Evolutionary conservation across 2,797 vertebrate genomes (phyloP).

Genomic region (Periparus ater): DNA sequence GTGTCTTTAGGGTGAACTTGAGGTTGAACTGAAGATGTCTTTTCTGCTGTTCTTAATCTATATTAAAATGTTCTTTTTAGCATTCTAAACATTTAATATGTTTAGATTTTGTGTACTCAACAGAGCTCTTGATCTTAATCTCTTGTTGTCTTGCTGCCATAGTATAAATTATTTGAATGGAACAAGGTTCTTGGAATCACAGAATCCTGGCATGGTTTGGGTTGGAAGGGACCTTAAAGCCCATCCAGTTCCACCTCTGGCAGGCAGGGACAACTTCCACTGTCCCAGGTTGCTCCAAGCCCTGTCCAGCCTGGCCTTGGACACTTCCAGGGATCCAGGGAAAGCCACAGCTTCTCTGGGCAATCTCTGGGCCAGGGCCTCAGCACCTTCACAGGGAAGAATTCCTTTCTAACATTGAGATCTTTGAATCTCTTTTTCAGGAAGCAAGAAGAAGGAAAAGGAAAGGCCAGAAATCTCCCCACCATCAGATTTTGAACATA

Average conservation of each 20-base stretch:
- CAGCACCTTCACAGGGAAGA: fast-evolving
- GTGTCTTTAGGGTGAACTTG: slow-evolving; percentile 36
- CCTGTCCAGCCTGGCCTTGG: fast-evolving
- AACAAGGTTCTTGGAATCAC: not conserved
- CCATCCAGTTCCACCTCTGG: fast-evolving
- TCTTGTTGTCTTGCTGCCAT: not conserved
- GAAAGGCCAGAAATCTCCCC: slow-evolving; percentile 97
- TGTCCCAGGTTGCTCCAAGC: fast-evolving
- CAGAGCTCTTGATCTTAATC: not conserved
- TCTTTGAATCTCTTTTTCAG: slow-evolving; percentile 65
- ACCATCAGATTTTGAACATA: slow-evolving; percentile 97
- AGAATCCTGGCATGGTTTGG: not conserved
- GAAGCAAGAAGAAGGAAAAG: slow-evolving; percentile 93
- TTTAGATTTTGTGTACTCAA: not conserved
- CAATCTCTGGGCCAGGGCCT: not conserved
- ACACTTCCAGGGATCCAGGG: not conserved
- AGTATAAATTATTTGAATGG: not conserved
- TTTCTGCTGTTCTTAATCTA: not conserved
- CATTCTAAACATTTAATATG: not conserved
- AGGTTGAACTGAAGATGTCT: not conserved
- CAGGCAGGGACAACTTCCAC: not conserved
- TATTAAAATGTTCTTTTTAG: slow-evolving; percentile 2
- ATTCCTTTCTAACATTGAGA: not conserved
- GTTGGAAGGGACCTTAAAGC: not conserved
- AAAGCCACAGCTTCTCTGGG: not conserved